Conservation (phyloP, 1,140 invertebrate species). For the Platyscapa corneri region DNA sequence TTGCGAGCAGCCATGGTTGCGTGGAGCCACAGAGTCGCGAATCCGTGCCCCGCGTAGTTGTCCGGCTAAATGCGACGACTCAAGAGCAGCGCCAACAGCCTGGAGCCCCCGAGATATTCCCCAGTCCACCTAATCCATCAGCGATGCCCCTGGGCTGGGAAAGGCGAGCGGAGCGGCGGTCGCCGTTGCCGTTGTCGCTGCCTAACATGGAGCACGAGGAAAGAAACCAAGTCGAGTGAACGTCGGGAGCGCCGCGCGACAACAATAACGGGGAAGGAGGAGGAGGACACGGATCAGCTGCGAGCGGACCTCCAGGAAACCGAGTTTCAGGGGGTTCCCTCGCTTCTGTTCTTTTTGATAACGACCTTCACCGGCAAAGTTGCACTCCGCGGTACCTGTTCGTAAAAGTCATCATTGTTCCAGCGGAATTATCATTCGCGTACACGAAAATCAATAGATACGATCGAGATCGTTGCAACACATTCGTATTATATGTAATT, state of each 20-base stretch:
- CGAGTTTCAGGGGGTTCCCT: constrained; percentile 11
- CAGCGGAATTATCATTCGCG: too few relatives aligned
- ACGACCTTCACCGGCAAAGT: neutral
- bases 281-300: neutral
- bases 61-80: too few relatives aligned
- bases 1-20: too few relatives aligned
- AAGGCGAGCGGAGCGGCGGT: constrained; percentile 32
- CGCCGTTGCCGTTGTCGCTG: neutral
- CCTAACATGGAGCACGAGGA: constrained; percentile 23
- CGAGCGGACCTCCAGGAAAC: constrained; percentile 13
- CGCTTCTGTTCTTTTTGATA: neutral
- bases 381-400: neutral
- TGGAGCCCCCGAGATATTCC: constrained; percentile 7
- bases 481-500: neutral
- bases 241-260: constrained; percentile 5
- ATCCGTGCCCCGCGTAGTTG: too few relatives aligned
- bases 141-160: constrained; percentile 48
- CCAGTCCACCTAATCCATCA: constrained; percentile 35
- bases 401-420: neutral
- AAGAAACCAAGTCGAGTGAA: neutral
- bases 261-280: constrained; percentile 14
- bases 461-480: neutral
- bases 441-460: neutral
- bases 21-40: too few relatives aligned
- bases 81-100: neutral